These are phyloP conservation scores for Melanotaenia maccullochi DNA, from an alignment of 2,797 vertebrate species.

Conservation along the genomic window DNA sequence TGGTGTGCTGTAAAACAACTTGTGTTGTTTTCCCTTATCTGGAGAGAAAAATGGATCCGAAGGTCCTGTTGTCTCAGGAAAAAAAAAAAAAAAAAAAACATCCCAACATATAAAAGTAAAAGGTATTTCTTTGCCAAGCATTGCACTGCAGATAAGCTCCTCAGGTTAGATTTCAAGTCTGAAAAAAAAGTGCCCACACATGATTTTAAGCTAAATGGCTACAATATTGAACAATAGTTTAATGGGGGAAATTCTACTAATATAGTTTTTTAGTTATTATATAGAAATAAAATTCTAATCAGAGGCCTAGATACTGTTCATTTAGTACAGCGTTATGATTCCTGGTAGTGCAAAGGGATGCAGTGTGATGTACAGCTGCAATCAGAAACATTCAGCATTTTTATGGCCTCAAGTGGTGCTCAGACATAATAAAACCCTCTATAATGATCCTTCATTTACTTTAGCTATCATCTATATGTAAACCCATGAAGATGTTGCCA, in stretches of 20 bases:
- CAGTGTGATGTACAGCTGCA: no score
- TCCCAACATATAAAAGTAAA: not conserved
- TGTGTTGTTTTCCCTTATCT: not conserved
- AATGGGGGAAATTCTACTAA: not conserved
- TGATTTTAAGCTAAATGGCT: not conserved
- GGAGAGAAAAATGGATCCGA: not conserved
- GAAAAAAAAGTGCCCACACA: not conserved
- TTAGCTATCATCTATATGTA: not conserved
- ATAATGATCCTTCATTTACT: no score
- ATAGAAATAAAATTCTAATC: not conserved
- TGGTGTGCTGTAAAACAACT: not conserved
- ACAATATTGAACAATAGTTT: not conserved
- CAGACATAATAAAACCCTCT: no score
- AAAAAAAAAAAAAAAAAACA: not conserved
- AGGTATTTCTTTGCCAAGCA: not conserved
- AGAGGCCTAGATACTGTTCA: not conserved
- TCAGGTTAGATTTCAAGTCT: not conserved
- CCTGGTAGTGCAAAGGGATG: not conserved
- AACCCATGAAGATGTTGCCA: no score
- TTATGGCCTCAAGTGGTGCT: no score
- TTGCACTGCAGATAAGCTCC: not conserved
- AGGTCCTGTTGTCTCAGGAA: not conserved
- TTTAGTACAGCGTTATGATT: not conserved
- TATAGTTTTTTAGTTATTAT: not conserved
- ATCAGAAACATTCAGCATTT: no score